Conservation (phyloP, 2,888 invertebrate species). For the Pollenia angustigena region DNA sequence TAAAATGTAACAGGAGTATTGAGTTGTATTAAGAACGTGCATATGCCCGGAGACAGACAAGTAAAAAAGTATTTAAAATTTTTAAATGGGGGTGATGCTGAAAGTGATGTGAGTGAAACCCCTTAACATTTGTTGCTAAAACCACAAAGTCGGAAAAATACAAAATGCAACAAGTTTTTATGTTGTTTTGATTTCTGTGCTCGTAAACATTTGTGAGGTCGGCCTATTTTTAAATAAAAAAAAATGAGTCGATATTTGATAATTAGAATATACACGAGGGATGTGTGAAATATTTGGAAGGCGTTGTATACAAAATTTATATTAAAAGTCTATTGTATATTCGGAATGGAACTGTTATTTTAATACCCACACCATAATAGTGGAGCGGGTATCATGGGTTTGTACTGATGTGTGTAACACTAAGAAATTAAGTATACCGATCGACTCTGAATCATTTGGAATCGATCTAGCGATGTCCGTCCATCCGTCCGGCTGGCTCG, state of each 20-base stretch:
- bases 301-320: no score
- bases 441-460: no score
- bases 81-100: constrained; percentile 2
- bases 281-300: neutral
- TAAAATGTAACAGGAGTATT: constrained; percentile 39
- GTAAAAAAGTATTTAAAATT: constrained; percentile 22
- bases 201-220: constrained; percentile 64
- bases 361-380: no score
- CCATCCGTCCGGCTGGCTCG: no score
- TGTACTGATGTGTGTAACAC: no score
- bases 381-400: no score
- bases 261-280: neutral
- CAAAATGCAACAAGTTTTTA: constrained; percentile 51
- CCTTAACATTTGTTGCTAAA: constrained; percentile 63
- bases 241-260: constrained; percentile 11
- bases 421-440: no score
- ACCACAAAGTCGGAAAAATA: constrained; percentile 64
- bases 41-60: constrained; percentile 11
- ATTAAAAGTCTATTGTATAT: no score
- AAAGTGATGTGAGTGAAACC: constrained; percentile 15
- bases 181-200: constrained; percentile 45
- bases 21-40: constrained; percentile 21
- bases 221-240: constrained; percentile 25
- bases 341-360: no score
- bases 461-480: no score